phyloP scores from a whole-genome alignment of 2,797 vertebrate species.

The Gallinago stenura region DNA sequence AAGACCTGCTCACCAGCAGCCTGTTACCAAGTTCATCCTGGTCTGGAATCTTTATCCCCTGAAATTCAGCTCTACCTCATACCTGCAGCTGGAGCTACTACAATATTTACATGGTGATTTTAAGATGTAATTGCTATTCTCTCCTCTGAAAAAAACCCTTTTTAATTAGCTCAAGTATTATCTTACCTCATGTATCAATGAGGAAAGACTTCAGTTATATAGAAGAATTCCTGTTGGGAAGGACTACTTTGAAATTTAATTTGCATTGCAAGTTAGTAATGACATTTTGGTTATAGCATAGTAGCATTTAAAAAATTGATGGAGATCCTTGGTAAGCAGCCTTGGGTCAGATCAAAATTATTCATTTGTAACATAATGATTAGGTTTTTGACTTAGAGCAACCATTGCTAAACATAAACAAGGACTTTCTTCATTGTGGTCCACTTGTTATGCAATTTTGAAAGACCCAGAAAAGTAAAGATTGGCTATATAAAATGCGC shows the following conservation, averaged over 20 bases:
- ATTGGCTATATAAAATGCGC: background rate
- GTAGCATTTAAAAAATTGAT: background rate
- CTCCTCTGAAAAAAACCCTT: conserved; percentile 21
- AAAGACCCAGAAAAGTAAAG: background rate
- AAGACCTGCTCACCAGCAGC: background rate
- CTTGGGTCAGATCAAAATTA: background rate
- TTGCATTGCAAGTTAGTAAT: background rate
- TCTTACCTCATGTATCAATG: conserved; percentile 1
- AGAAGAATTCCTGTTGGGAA: background rate
- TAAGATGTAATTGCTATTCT: background rate
- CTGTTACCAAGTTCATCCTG: background rate
- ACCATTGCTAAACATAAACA: background rate
- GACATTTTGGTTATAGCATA: background rate
- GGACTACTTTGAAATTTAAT: background rate
- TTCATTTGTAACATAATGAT: background rate
- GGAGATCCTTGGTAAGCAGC: background rate
- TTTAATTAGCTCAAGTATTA: conserved; percentile 28
- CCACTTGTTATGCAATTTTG: background rate
- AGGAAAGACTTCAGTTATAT: background rate
- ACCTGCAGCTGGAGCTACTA: background rate
- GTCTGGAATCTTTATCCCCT: background rate
- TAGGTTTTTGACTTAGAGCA: background rate
- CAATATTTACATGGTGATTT: conserved; percentile 41
- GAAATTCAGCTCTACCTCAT: background rate
- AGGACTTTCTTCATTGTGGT: background rate